Percentiles rank a stretch among this genome's conserved stretches.
phyloP scores from a whole-genome alignment of 2,888 invertebrate species.

The Ophion ventricosus region DNA sequence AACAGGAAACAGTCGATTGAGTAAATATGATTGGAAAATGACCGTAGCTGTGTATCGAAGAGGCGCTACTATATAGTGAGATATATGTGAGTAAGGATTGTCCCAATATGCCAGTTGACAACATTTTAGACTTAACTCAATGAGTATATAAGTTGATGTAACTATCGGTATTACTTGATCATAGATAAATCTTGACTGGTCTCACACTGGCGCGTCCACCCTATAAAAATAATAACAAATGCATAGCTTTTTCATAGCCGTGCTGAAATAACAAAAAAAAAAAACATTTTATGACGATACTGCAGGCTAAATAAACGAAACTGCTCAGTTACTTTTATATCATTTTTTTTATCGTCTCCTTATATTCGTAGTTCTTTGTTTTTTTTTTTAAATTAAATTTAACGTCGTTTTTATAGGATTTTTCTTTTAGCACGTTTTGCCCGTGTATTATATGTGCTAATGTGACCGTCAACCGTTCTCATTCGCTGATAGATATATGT shows the following conservation, averaged over 20 bases:
- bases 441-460: constrained; percentile 61
- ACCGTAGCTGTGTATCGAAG: no score
- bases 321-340: constrained; percentile 59
- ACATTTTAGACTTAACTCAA: not conserved
- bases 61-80: no score
- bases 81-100: no score
- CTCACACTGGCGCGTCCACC: not conserved
- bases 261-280: constrained; percentile 56
- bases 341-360: constrained; percentile 37
- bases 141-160: no score
- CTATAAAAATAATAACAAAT: constrained; percentile 5
- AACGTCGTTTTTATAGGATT: constrained; percentile 59
- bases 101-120: no score
- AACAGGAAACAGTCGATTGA: no score
- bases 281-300: constrained; percentile 53
- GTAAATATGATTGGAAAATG: no score
- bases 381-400: constrained; percentile 64
- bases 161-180: not conserved
- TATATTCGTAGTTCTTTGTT: constrained; percentile 22
- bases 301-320: constrained; percentile 70
- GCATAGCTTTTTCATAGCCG: constrained; percentile 34
- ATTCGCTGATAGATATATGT: constrained; percentile 33
- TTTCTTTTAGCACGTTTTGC: constrained; percentile 52
- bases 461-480: constrained; percentile 49
- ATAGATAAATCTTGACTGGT: not conserved